Evolutionary conservation across 2,888 invertebrate species (phyloP).

Genomic region (Caenorhabditis doughertyi): DNA sequence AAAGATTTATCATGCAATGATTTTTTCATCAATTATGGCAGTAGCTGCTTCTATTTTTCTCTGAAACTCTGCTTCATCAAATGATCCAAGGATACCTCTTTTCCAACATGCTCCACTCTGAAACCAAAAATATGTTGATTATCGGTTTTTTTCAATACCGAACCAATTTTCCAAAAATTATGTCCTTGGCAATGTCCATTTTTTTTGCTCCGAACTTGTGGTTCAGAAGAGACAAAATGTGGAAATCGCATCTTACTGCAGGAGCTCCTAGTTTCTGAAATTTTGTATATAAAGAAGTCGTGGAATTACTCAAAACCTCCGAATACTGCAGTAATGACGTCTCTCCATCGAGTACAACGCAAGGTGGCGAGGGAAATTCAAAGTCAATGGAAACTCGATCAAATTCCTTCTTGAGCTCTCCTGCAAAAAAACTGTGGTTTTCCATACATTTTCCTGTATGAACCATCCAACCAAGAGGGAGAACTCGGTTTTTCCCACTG

Average conservation of each 20-base stretch:
- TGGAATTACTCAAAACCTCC: not conserved
- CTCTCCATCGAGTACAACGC: not conserved
- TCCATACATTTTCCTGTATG: not conserved
- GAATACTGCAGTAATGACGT: not conserved
- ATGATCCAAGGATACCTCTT: not conserved
- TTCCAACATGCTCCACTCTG: not conserved
- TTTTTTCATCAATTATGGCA: not conserved
- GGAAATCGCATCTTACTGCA: not conserved
- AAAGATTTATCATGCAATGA: not conserved
- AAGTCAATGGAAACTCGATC: not conserved
- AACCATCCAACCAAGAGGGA: not conserved
- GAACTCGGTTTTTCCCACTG: not conserved
- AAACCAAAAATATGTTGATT: no score
- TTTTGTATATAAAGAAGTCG: not conserved
- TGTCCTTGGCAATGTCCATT: not conserved
- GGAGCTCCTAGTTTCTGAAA: not conserved
- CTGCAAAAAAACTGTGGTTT: not conserved
- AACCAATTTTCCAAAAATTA: not conserved
- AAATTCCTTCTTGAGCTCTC: no score
- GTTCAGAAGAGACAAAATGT: not conserved
- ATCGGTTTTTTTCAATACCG: no score
- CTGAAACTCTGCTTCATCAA: not conserved
- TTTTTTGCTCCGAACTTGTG: constrained; percentile 1
- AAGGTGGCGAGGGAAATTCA: not conserved
- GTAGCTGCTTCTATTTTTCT: not conserved